Conservation (phyloP, 2,797 vertebrate genomes). For the Triplophysa yarkandensis region DNA sequence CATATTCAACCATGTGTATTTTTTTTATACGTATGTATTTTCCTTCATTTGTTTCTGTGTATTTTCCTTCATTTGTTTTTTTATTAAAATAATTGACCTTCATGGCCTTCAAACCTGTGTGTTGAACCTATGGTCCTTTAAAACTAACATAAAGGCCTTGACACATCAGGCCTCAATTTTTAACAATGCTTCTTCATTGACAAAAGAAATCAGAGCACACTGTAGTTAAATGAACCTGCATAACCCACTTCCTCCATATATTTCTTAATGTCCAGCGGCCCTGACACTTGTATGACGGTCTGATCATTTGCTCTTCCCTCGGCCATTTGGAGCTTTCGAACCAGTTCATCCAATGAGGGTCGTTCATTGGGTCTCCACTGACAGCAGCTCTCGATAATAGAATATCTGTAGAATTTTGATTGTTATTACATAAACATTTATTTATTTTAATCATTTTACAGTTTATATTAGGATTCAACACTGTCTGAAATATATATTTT, state of each 20-base stretch:
- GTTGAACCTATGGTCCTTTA: background rate
- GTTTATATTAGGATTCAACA: no score
- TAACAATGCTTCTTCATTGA: background rate
- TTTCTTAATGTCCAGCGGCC: constrained; percentile 76
- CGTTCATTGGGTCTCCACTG: constrained; percentile 74
- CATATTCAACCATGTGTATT: background rate
- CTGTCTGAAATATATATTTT: no score
- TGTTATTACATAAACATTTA: no score
- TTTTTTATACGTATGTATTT: background rate
- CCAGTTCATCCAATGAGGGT: constrained; percentile 66
- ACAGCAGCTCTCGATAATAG: constrained; percentile 83
- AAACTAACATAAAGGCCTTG: background rate
- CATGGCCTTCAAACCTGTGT: background rate
- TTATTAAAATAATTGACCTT: background rate
- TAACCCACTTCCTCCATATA: constrained; percentile 84
- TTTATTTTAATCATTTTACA: no score
- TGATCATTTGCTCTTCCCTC: constrained; percentile 74
- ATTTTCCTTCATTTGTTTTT: background rate
- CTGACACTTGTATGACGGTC: constrained; percentile 76
- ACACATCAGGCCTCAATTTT: background rate
- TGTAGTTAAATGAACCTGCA: constrained; percentile 70
- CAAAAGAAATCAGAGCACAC: constrained; percentile 74
- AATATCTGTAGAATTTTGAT: constrained; percentile 77
- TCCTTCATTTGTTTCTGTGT: background rate
- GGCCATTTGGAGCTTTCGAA: constrained; percentile 69